Evolutionary conservation across 2,113 vertebrate species (phyloP).

Genomic region (Hippocampus zosterae): DNA sequence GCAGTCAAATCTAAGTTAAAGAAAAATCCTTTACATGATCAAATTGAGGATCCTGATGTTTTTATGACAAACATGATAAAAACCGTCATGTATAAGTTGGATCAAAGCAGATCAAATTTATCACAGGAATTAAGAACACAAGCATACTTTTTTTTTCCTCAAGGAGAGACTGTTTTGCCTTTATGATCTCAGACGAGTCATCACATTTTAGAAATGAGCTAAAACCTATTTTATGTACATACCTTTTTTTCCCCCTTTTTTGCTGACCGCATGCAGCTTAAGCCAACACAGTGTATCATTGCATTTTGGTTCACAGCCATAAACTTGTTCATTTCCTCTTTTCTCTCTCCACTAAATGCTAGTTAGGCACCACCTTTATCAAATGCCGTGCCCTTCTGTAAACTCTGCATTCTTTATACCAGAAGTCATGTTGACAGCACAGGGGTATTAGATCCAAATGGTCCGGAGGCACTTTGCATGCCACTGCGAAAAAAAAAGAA

Average conservation of each 20-base stretch:
- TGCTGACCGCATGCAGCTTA: conserved; percentile 67
- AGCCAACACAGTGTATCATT: conserved; percentile 53
- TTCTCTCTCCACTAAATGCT: conserved; percentile 52
- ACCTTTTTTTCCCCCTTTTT: conserved; percentile 63
- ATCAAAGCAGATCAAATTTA: background rate
- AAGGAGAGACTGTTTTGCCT: conserved; percentile 61
- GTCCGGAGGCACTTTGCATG: conserved; percentile 73
- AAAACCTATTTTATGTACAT: conserved; percentile 76
- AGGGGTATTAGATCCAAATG: conserved; percentile 62
- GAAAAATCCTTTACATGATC: background rate
- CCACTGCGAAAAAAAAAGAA: conserved; percentile 71
- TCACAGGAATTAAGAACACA: background rate
- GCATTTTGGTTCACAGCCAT: conserved; percentile 64
- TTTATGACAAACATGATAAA: background rate
- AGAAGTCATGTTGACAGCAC: conserved; percentile 54
- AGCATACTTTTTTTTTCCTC: conserved; percentile 11
- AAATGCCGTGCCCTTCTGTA: conserved; percentile 27
- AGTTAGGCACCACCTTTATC: conserved; percentile 29
- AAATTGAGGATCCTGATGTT: background rate
- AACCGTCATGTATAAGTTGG: background rate
- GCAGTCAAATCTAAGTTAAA: background rate
- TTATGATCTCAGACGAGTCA: conserved; percentile 71
- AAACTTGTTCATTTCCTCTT: conserved; percentile 73
- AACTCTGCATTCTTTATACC: conserved; percentile 44
- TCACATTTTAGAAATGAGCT: conserved; percentile 71